Percentiles rank a stretch among this genome's conserved stretches.
phyloP scores from a whole-genome alignment of 2,888 invertebrate genomes.

The Epinotia brunnichana region DNA sequence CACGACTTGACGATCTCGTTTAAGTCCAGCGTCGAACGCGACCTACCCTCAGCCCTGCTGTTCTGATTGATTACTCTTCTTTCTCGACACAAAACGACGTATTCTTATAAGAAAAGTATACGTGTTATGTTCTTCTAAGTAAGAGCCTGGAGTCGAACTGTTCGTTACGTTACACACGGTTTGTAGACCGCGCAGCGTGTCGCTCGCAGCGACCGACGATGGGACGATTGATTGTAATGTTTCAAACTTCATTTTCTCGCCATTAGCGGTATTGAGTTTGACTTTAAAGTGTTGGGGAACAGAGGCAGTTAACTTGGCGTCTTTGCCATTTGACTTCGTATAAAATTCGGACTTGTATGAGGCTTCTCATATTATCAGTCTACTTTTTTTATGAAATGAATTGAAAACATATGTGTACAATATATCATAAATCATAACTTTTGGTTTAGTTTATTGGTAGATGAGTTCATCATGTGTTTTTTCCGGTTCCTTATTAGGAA shows the following conservation, averaged over 20 bases:
- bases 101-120: background rate
- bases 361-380: too few relatives aligned
- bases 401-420: too few relatives aligned
- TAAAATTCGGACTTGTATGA: background rate
- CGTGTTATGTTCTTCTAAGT: conserved; percentile 7
- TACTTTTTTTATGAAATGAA: too few relatives aligned
- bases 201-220: conserved; percentile 27
- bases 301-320: background rate
- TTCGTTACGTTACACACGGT: conserved; percentile 1
- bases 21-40: conserved; percentile 20
- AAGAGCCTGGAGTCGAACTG: background rate
- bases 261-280: conserved; percentile 27
- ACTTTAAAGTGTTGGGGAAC: conserved; percentile 5
- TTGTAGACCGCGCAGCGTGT: background rate
- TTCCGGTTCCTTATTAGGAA: background rate
- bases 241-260: conserved; percentile 21
- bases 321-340: background rate
- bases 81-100: conserved; percentile 5
- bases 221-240: conserved; percentile 30
- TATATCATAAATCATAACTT: too few relatives aligned
- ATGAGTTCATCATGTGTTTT: background rate
- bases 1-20: conserved; percentile 32
- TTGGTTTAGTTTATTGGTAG: too few relatives aligned
- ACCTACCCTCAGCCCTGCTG: conserved; percentile 20
- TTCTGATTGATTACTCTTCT: conserved; percentile 20